Base-by-base conservation (phyloP, 2,888 invertebrate genomes). In the Diplazon laetatorius region DNA sequence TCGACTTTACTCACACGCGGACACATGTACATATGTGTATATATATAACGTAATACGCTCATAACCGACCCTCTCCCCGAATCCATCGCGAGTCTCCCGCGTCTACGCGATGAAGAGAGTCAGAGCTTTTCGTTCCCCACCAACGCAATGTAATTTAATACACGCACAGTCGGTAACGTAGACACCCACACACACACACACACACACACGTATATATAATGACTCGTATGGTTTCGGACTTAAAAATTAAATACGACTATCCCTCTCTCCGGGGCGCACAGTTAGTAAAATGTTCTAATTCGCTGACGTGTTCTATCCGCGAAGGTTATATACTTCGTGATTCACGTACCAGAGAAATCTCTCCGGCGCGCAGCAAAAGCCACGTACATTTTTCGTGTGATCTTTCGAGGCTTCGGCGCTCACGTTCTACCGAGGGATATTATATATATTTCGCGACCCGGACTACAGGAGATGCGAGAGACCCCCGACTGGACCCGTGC, bases 271-370 rank as follows among this genome's bases (percentile, higher is more conserved):
- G n/a, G n/a, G n/a, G n/a, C n/a, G n/a, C n/a, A n/a, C 89, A 91
- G 90, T 89, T 89, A 88, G 90, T 89, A 88, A 90, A 91, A 90
- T 91, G n/a, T 91, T 88, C 90, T 88, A 90, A 91, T 91, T 91
- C 90, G 90, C 82, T 83, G n/a, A n/a, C n/a, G n/a, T 63, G 72
- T 79, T 71, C 75, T 75, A 75, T 80, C 68, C 57, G 52, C 42
- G 57, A 39, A 78, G 74, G 72, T 73, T 59, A 37, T 63, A 39
- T 59, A 63, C 63, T 75, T 71, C 30, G 2, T 30, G n/a, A n/a
- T 68, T 57, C 60, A 44, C 44, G 59, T 42, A 63, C 59, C 25
- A 10, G 37, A 10, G 18, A 30, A 25, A 14, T 72, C 55, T 50
- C 71, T n/a, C 71, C 68, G 35, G 63, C 72, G 78, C 60, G 52